Base-by-base conservation (phyloP, 2,888 invertebrate genomes). In the Habroteleia sp. region DNA sequence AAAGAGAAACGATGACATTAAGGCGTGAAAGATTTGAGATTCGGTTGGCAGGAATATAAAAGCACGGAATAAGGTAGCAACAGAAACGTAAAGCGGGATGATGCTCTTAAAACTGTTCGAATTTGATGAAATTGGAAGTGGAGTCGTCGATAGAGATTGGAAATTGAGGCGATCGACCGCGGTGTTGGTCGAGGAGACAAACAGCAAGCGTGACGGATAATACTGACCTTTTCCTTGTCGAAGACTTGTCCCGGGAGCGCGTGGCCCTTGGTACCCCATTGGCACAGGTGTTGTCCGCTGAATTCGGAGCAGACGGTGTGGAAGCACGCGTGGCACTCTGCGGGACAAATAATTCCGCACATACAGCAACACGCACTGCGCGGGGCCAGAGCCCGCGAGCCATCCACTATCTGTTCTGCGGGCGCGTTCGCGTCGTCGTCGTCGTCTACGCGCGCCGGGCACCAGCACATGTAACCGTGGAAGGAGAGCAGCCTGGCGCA, bases 321-420 rank as follows among this genome's bases (percentile, higher is more conserved):
- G 90, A 91, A 92, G 89, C 92, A 92, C 84, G 91, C 90, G 87
- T 91, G 91, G 88, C 92, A 92, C 89, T 92, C 92, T 91, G 90
- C 85, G 82, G 91, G 90, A 88, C 91, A 91, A 83, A 91, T 87
- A 87, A 90, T 90, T 85, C 90, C 91, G 88, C 92, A 92, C 89
- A 91, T 91, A 89, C 92, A 92, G 88, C 92, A 92, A 89, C 91
- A 92, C 29, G 77, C 76, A 79, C 75, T 82, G 1, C 50, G 66
- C 10, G 37, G 8, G 35, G 16, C 11, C 13, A 27, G 17, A 7
- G 7, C 0, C 5, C 11, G 71, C 44, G 20, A 39, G 13, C 60
- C 63, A 29, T 62, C 72, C 37, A 52, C 69, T 68, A 69, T 73
- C 74, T 73, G 69, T 60, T 74, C 71, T 5, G 16, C 3, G 17